A percentile compares a stretch with the other conserved stretches of the same genome.
Conservation (phyloP, 2,888 invertebrate species). For the Micoletzkya japonica region DNA sequence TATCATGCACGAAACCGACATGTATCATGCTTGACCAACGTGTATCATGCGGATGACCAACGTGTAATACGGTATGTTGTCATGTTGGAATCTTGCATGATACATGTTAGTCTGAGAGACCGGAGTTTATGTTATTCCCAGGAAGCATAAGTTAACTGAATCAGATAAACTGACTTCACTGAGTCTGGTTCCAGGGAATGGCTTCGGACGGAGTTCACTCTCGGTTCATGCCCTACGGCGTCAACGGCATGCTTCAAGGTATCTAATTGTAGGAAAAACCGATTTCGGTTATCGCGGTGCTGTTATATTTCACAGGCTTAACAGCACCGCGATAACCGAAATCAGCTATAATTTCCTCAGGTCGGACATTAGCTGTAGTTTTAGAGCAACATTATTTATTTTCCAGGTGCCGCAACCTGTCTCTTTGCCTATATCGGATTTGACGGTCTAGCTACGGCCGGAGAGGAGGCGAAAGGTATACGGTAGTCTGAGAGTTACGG, state of each 20-base stretch:
- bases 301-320: background rate
- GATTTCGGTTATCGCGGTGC: background rate
- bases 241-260: constrained; percentile 64
- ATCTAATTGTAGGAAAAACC: background rate
- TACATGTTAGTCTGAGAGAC: too few relatives aligned
- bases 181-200: background rate
- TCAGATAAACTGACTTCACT: too few relatives aligned
- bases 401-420: constrained; percentile 65
- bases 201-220: constrained; percentile 18
- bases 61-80: too few relatives aligned
- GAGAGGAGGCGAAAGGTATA: constrained; percentile 64
- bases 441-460: constrained; percentile 66
- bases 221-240: constrained; percentile 65
- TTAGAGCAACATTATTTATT: too few relatives aligned
- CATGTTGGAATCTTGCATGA: too few relatives aligned
- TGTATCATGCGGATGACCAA: too few relatives aligned
- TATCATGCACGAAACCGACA: too few relatives aligned
- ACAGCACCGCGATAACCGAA: background rate
- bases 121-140: constrained; percentile 61
- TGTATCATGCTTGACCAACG: too few relatives aligned
- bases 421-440: constrained; percentile 67
- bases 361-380: background rate
- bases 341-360: background rate
- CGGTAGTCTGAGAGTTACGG: too few relatives aligned
- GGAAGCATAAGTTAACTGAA: background rate